Percentiles rank a stretch among this genome's conserved stretches.
Conservation (phyloP, 2,888 invertebrate genomes). For the Cheilosia vernalis region DNA sequence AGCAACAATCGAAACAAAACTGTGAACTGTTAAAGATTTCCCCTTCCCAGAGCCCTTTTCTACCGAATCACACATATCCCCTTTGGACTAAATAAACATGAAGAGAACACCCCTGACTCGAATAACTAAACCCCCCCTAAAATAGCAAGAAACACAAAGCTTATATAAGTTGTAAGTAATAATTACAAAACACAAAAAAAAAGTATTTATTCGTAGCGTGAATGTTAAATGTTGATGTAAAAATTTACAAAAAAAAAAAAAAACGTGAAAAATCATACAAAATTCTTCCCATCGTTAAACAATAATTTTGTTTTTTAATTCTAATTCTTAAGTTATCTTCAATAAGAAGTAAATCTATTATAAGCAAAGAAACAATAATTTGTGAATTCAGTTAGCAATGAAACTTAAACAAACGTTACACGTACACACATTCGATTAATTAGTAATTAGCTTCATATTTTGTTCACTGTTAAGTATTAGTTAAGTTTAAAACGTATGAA, state of each 20-base stretch:
- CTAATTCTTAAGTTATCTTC: conserved; percentile 60
- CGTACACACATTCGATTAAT: conserved; percentile 64
- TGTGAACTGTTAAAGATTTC: conserved; percentile 38
- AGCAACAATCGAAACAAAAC: conserved; percentile 63
- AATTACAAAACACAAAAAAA: conserved; percentile 9
- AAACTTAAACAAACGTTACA: conserved; percentile 64
- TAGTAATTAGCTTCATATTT: conserved; percentile 29
- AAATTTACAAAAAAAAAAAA: conserved; percentile 41
- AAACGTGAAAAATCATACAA: conserved; percentile 59
- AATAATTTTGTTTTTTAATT: conserved; percentile 61
- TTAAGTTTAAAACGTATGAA: conserved; percentile 57
- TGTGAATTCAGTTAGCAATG: conserved; percentile 52
- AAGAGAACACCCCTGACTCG: conserved; percentile 54
- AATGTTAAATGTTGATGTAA: conserved; percentile 49
- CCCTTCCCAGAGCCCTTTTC: conserved; percentile 17
- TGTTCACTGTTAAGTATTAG: conserved; percentile 70
- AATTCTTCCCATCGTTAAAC: conserved; percentile 74
- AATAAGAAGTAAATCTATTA: not conserved
- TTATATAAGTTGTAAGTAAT: conserved; percentile 51
- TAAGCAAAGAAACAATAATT: not conserved
- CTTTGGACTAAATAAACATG: conserved; percentile 34
- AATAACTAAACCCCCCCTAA: conserved; percentile 26
- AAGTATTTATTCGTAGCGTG: conserved; percentile 71
- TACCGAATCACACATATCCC: conserved; percentile 39
- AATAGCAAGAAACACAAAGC: conserved; percentile 29